Conservation (phyloP, 1,140 invertebrate genomes). For the Conopomorpha cramerella region DNA sequence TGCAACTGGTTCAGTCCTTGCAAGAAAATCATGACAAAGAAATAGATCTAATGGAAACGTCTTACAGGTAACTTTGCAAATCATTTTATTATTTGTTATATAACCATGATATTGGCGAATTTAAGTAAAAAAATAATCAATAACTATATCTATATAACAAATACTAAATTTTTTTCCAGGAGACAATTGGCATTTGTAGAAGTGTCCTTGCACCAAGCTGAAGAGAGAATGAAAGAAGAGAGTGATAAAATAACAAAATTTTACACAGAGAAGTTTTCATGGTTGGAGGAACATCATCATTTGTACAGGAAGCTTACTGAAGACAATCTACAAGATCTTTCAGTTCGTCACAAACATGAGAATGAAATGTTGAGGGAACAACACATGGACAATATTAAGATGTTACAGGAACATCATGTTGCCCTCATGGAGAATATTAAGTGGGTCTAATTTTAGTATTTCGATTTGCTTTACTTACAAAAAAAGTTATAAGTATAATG, state of each 20-base stretch:
- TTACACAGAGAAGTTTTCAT: constrained; percentile 43
- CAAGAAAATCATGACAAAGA: constrained; percentile 56
- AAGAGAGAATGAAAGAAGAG: constrained; percentile 53
- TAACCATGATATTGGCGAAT: too few species aligned
- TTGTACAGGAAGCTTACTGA: constrained; percentile 35
- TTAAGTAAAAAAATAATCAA: too few species aligned
- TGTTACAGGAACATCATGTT: constrained; percentile 48
- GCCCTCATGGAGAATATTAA: constrained; percentile 51
- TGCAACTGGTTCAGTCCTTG: constrained; percentile 43
- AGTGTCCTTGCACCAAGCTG: constrained; percentile 37
- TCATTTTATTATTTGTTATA: constrained; percentile 4
- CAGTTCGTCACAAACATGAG: constrained; percentile 33
- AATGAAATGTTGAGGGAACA: constrained; percentile 40
- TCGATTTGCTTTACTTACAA: too few species aligned
- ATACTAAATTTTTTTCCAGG: constrained; percentile 26
- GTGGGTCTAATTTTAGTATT: constrained; percentile 14
- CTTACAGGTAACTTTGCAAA: constrained; percentile 32
- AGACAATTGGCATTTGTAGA: constrained; percentile 46
- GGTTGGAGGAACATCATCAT: constrained; percentile 46
- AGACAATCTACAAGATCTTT: constrained; percentile 26
- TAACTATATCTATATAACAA: too few species aligned
- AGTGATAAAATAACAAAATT: constrained; percentile 44
- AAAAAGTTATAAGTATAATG: too few species aligned
- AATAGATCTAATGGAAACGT: constrained; percentile 54
- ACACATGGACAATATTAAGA: constrained; percentile 41